Evolutionary conservation across 2,888 invertebrate species (phyloP).

Genomic region (Gonocerus acuteangulatus): DNA sequence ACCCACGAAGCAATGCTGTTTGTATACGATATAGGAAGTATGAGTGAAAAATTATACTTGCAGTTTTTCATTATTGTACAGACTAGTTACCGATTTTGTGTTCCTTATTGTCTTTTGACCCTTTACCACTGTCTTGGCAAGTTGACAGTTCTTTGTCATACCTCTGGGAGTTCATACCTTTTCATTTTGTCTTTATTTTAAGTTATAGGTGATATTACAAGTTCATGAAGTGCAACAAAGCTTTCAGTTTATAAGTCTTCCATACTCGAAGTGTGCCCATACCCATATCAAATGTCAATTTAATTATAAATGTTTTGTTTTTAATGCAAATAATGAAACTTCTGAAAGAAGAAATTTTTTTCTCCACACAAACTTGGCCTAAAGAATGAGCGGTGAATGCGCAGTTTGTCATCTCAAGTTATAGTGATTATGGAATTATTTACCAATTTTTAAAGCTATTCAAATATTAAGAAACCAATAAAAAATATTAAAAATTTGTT

Average conservation of each 20-base stretch:
- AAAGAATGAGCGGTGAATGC: neutral
- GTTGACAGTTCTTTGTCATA: too few relatives aligned
- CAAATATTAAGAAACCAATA: neutral
- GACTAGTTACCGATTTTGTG: conserved; percentile 22
- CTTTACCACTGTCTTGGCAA: neutral
- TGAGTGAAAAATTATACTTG: conserved; percentile 3
- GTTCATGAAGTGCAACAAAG: neutral
- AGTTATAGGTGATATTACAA: too few relatives aligned
- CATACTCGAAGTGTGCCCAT: neutral
- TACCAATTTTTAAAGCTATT: conserved; percentile 1
- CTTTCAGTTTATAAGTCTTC: neutral
- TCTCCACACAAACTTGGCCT: neutral
- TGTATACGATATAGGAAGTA: conserved; percentile 15
- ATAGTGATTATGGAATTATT: neutral
- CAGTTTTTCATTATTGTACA: conserved; percentile 18
- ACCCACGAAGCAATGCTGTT: conserved; percentile 17
- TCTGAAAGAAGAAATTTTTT: neutral
- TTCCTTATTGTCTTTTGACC: conserved; percentile 17
- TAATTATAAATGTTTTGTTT: neutral
- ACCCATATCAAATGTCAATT: neutral
- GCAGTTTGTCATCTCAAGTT: neutral
- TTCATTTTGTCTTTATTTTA: too few relatives aligned
- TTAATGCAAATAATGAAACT: too few relatives aligned
- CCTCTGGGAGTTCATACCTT: too few relatives aligned
- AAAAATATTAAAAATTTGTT: too few relatives aligned